phyloP scores from a whole-genome alignment of 2,888 invertebrate genomes.

The Flexamia atlantica region DNA sequence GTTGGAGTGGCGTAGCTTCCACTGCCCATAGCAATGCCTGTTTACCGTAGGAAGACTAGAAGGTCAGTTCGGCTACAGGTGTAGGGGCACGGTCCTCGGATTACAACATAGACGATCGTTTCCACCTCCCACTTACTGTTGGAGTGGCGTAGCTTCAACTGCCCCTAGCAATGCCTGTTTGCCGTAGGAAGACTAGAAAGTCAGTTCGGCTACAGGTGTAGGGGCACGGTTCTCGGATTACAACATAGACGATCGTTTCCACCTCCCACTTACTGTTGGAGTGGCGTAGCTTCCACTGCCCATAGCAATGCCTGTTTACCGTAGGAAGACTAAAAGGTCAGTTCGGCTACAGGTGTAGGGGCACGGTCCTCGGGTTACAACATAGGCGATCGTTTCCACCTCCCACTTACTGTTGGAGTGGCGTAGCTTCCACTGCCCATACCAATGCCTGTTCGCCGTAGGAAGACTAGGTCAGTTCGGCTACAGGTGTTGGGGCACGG shows the following conservation, averaged over 20 bases:
- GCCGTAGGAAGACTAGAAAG: neutral
- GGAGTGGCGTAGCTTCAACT: neutral
- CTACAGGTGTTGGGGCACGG: neutral
- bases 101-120: too few species aligned
- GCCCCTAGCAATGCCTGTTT: neutral
- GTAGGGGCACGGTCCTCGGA: too few species aligned
- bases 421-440: neutral
- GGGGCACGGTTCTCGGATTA: neutral
- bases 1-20: too few species aligned
- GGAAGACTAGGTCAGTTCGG: slow-evolving; percentile 2
- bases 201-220: slow-evolving; percentile 9
- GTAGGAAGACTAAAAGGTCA: neutral
- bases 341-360: neutral
- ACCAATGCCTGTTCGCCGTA: neutral
- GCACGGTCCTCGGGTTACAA: neutral
- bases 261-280: too few species aligned
- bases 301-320: neutral
- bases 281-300: neutral
- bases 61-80: too few species aligned
- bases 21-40: too few species aligned
- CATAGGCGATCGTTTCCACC: neutral
- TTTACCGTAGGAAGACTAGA: too few species aligned
- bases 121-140: too few species aligned
- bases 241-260: too few species aligned
- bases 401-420: neutral